Evolutionary conservation across 1,140 invertebrate genomes (phyloP).

Genomic region (Alviniconcha marisindica): DNA sequence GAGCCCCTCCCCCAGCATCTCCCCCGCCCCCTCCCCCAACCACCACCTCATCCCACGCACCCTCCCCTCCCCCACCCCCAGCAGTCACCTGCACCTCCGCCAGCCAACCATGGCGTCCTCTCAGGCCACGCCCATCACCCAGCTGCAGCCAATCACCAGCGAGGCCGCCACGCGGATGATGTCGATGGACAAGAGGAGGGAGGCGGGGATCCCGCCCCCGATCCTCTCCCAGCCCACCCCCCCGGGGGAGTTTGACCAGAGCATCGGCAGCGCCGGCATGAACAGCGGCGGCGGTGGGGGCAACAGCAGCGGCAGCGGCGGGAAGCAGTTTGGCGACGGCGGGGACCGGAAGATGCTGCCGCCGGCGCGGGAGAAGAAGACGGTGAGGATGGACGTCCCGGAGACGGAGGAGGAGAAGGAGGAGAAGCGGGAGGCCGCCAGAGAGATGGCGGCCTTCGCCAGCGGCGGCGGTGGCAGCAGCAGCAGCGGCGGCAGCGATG

Average conservation of each 20-base stretch:
- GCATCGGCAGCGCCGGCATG: slow-evolving; percentile 22
- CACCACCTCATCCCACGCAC: slow-evolving; percentile 34
- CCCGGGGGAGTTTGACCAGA: slow-evolving; percentile 28
- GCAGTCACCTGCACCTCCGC: slow-evolving; percentile 19
- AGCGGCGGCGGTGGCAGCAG: not conserved
- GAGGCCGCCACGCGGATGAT: slow-evolving; percentile 12
- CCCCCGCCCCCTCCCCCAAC: slow-evolving; percentile 42
- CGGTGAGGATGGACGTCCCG: slow-evolving; percentile 34
- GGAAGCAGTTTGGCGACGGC: slow-evolving; percentile 31
- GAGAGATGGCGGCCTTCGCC: not conserved
- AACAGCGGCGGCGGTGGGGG: slow-evolving; percentile 12
- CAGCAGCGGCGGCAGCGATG: not conserved
- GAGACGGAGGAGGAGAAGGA: slow-evolving; percentile 35
- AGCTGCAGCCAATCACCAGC: slow-evolving; percentile 5
- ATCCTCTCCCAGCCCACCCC: slow-evolving; percentile 37
- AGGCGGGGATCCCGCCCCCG: slow-evolving; percentile 6
- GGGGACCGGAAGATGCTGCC: not conserved
- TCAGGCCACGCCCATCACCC: slow-evolving; percentile 33
- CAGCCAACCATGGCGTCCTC: not conserved
- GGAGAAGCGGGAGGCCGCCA: slow-evolving; percentile 20
- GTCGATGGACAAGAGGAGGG: slow-evolving; percentile 20
- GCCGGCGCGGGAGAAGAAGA: slow-evolving; percentile 22
- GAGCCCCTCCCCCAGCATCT: slow-evolving; percentile 36
- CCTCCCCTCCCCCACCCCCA: slow-evolving; percentile 29
- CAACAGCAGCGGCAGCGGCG: not conserved